Evolutionary conservation across 2,797 vertebrate genomes (phyloP), one percentile per base, ranked within the genome.

Genomic region (Arnoldichthys spilopterus): DNA sequence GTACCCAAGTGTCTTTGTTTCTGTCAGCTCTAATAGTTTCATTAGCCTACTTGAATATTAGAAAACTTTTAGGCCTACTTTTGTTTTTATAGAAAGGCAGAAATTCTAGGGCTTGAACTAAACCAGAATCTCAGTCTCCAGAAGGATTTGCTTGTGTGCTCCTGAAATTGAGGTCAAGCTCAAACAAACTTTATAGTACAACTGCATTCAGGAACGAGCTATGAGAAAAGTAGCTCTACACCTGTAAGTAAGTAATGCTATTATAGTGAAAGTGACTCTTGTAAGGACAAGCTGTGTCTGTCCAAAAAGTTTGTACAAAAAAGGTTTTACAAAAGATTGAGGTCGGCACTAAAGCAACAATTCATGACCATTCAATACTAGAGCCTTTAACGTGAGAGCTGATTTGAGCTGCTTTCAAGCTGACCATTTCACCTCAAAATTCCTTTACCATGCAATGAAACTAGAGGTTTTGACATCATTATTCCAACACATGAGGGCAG

Each of bases 1-100:
- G 40, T 13, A 79, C 56, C 56, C 40, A 12, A 12, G 78, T 70
- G 7, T 61, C 59, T 84, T 51, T 76, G 3, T 61, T 80, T 72
- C 24, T 24, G 20, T 28, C 26, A 32, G n/a, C 40, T 70, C 26
- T 18, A 69, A 32, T 22, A 16, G 1, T 12, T 18, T 15, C 20
- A 32, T 49, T 18, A n/a, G 56, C 22, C 24, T 74, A 20, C 54
- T 56, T 12, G 54, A 56, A 16, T 13, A 15, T 28, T 28, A 16
- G 15, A 28, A 24, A 26, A 28, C 15, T 59, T 16, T 0, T 1
- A 58, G 54, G 20, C 53, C 11, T 24, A 2, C 26, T 59, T 28
- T 58, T 59, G 24, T 28, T 59, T 4, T 5, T 16, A 26, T 13
- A 30, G 13, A 59, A 30, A 16, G 56, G 16, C 11, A 6, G 26